Evolutionary conservation across 2,113 vertebrate species (phyloP).

Genomic region (Perccottus glenii): DNA sequence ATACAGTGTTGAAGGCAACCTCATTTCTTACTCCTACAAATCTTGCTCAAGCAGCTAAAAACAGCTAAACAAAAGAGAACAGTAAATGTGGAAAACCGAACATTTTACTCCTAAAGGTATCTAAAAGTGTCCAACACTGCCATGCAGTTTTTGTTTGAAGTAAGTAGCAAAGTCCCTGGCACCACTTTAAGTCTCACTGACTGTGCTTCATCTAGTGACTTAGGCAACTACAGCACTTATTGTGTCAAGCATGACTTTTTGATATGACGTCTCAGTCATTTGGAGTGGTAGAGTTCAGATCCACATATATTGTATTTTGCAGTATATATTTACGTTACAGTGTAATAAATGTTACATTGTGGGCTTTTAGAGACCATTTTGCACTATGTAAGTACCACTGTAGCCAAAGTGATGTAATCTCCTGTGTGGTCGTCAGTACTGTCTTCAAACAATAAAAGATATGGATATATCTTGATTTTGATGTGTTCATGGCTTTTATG

Average conservation of each 20-base stretch:
- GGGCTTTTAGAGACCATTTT: constrained; percentile 63
- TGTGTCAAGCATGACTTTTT: constrained; percentile 66
- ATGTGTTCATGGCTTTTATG: constrained; percentile 19
- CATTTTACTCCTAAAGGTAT: constrained; percentile 20
- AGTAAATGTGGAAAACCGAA: constrained; percentile 1
- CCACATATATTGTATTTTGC: constrained; percentile 53
- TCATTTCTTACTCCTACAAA: constrained; percentile 49
- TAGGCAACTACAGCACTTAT: constrained; percentile 48
- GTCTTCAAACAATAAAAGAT: constrained; percentile 64
- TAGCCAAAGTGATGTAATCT: constrained; percentile 65
- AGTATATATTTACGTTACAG: constrained; percentile 57
- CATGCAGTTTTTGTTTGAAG: constrained; percentile 48
- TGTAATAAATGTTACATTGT: constrained; percentile 47
- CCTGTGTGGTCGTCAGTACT: constrained; percentile 59
- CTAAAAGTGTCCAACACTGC: constrained; percentile 58
- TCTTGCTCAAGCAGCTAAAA: constrained; percentile 32
- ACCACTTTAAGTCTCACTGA: constrained; percentile 46
- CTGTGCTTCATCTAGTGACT: constrained; percentile 55
- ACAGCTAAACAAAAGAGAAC: constrained; percentile 41
- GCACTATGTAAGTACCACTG: constrained; percentile 67
- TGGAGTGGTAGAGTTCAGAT: constrained; percentile 44
- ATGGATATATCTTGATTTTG: constrained; percentile 45
- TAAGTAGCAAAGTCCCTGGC: constrained; percentile 26
- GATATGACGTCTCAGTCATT: constrained; percentile 42
- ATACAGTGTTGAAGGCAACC: constrained; percentile 54